Conservation (phyloP, 2,797 vertebrate genomes). For the Streptopelia turtur region DNA sequence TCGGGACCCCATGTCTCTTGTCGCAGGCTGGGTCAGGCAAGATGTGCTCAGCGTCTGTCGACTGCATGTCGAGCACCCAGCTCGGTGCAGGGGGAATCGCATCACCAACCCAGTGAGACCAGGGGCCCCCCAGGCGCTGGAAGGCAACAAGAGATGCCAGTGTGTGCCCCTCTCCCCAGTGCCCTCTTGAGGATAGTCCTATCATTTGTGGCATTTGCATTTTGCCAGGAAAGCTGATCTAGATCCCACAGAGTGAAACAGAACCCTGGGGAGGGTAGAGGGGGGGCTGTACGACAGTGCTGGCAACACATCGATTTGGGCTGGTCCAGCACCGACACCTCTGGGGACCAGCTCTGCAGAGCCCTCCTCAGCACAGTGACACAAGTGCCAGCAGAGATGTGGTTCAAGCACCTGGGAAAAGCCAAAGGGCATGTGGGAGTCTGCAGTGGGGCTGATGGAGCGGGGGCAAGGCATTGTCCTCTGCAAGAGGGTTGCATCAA, state of each 20-base stretch:
- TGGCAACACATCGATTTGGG: background rate
- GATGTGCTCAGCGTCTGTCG: rapidly evolving
- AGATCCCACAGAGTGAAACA: rapidly evolving
- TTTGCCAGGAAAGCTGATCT: background rate
- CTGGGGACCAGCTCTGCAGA: background rate
- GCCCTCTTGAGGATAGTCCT: background rate
- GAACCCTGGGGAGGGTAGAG: background rate
- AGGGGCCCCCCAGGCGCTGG: rapidly evolving
- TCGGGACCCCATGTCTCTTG: rapidly evolving
- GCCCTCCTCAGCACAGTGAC: rapidly evolving
- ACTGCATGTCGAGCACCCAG: background rate
- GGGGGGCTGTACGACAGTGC: background rate
- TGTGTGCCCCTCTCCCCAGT: background rate
- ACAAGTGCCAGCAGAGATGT: background rate
- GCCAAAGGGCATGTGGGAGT: rapidly evolving
- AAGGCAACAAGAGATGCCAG: background rate
- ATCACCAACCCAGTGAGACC: rapidly evolving
- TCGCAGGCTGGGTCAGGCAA: background rate
- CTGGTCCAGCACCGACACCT: rapidly evolving
- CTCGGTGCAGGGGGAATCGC: background rate
- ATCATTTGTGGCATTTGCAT: background rate
- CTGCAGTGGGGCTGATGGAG: background rate
- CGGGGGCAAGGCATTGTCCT: background rate
- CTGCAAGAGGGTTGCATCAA: background rate
- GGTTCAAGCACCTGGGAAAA: background rate